A percentile compares a stretch with the other conserved stretches of the same genome.
phyloP scores from a whole-genome alignment of 2,113 vertebrate genomes.

The Micronisus gabar region DNA sequence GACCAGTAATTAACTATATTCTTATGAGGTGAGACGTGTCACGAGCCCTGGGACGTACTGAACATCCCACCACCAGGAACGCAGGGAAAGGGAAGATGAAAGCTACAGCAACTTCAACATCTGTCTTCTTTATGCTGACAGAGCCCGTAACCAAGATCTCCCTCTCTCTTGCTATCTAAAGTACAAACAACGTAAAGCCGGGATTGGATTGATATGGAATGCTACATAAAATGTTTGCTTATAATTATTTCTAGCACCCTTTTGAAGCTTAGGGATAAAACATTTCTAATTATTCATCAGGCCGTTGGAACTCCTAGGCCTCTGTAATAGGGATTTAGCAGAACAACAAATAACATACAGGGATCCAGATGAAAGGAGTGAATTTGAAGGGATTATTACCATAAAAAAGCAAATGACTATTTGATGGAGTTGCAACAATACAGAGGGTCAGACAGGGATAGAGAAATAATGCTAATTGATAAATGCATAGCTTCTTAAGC shows the following conservation, averaged over 20 bases:
- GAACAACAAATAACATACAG: conserved; percentile 74
- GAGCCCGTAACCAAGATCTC: conserved; percentile 49
- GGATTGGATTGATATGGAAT: conserved; percentile 67
- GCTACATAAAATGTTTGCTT: conserved; percentile 78
- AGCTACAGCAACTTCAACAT: background rate
- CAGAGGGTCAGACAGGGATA: conserved; percentile 59
- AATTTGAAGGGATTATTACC: conserved; percentile 77
- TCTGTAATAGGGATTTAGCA: conserved; percentile 76
- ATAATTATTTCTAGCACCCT: conserved; percentile 82
- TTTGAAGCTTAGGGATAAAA: conserved; percentile 81
- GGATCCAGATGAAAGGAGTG: conserved; percentile 76
- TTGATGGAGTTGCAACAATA: conserved; percentile 76
- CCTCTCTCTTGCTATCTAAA: conserved; percentile 40
- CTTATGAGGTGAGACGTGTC: conserved; percentile 43
- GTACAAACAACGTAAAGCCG: conserved; percentile 60
- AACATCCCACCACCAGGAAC: conserved; percentile 15
- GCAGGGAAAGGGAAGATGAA: conserved; percentile 23
- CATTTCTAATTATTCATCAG: conserved; percentile 82
- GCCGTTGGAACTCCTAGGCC: conserved; percentile 70
- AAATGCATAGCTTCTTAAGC: conserved; percentile 64
- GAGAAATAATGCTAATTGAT: conserved; percentile 74
- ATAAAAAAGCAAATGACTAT: conserved; percentile 77
- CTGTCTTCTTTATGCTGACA: conserved; percentile 17
- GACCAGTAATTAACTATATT: conserved; percentile 48
- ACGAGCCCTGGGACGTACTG: background rate